A percentile compares a stretch with the other conserved stretches of the same genome.
phyloP scores from a whole-genome alignment of 2,113 vertebrate species.

The Phrynosoma blainvillii region DNA sequence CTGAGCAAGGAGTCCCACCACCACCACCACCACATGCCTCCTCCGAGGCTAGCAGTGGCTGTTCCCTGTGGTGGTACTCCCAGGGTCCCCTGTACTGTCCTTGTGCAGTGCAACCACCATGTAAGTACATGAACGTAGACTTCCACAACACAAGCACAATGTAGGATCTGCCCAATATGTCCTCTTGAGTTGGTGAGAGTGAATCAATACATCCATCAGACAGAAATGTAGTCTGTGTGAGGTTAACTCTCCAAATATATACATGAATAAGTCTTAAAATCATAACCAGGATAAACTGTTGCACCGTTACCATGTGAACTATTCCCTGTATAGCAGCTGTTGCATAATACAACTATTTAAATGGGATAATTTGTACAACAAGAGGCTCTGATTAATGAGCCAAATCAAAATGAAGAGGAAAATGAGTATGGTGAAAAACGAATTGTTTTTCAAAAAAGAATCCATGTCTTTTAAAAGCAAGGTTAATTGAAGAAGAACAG shows the following conservation, averaged over 20 bases:
- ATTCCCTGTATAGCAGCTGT: conserved; percentile 16
- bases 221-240: no score
- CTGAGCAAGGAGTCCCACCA: no score
- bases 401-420: conserved; percentile 56
- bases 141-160: no score
- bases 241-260: not conserved
- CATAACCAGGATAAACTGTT: not conserved
- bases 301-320: not conserved
- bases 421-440: conserved; percentile 8
- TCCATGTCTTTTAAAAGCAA: not conserved
- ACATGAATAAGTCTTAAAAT: not conserved
- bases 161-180: no score
- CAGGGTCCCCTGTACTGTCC: no score
- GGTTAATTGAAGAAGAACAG: conserved; percentile 41
- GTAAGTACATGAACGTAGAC: no score
- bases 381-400: conserved; percentile 43
- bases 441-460: conserved; percentile 15
- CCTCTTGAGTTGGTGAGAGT: no score
- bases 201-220: no score
- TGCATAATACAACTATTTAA: conserved; percentile 23
- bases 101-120: no score
- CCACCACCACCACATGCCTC: no score
- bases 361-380: conserved; percentile 25
- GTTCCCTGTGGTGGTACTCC: no score
- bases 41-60: no score